Conservation (phyloP, 2,888 invertebrate species). For the Oscheius sp. region DNA sequence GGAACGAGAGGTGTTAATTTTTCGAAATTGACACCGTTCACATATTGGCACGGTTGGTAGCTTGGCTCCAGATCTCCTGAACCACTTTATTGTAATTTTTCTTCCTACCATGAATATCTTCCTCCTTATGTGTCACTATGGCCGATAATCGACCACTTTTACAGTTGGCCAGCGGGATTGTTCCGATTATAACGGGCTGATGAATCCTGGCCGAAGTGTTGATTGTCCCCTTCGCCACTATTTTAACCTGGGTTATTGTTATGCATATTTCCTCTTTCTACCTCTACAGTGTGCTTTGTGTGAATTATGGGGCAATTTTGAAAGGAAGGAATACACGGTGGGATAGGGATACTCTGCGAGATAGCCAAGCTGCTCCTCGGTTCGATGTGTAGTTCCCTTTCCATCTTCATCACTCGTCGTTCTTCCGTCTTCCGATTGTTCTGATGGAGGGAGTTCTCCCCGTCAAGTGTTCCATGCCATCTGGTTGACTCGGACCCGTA, state of each 20-base stretch:
- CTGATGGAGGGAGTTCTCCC: slow-evolving; percentile 5
- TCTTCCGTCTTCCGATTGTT: slow-evolving; percentile 29
- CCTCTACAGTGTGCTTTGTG: slow-evolving; percentile 9
- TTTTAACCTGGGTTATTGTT: slow-evolving; percentile 19
- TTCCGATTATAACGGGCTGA: slow-evolving; percentile 26
- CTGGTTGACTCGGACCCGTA: slow-evolving; percentile 29
- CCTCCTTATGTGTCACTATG: not conserved
- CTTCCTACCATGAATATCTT: slow-evolving; percentile 2
- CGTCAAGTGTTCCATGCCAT: slow-evolving; percentile 24
- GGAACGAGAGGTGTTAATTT: slow-evolving; percentile 9
- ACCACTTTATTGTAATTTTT: not conserved
- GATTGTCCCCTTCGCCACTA: slow-evolving; percentile 16
- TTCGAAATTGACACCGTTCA: too few species aligned
- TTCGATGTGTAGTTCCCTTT: slow-evolving; percentile 19
- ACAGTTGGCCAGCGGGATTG: slow-evolving; percentile 20
- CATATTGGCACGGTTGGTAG: slow-evolving; percentile 14
- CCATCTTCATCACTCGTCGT: slow-evolving; percentile 5
- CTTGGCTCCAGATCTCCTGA: slow-evolving; percentile 13
- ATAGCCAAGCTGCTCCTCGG: not conserved
- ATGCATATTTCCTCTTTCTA: not conserved
- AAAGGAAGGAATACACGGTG: slow-evolving; percentile 18
- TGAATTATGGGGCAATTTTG: slow-evolving; percentile 25
- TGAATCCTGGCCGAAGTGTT: slow-evolving; percentile 17
- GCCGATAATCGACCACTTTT: not conserved
- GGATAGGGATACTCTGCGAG: slow-evolving; percentile 10